A percentile compares a stretch with the other conserved stretches of the same genome.
Conservation (phyloP, 2,113 vertebrate genomes). For the Sinocyclocheilus anophthalmus region DNA sequence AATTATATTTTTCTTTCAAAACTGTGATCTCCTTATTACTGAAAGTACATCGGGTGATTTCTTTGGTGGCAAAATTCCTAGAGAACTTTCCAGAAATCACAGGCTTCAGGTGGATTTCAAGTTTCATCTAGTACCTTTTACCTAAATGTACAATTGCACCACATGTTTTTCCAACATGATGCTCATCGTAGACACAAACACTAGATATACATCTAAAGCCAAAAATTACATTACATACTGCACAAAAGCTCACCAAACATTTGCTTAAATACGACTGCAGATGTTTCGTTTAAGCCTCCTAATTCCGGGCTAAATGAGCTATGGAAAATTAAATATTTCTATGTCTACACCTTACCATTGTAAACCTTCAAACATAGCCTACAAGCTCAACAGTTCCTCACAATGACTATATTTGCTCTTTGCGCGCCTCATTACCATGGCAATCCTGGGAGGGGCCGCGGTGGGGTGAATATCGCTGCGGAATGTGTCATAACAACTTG, state of each 20-base stretch:
- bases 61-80: not conserved
- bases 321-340: constrained; percentile 57
- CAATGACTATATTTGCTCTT: constrained; percentile 42
- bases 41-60: not conserved
- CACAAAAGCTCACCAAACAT: constrained; percentile 62
- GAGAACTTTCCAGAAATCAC: not conserved
- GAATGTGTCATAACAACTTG: constrained; percentile 44
- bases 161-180: not conserved
- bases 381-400: constrained; percentile 49
- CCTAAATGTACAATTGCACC: not conserved
- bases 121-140: not conserved
- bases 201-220: constrained; percentile 50
- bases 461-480: not conserved
- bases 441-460: too few relatives aligned
- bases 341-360: constrained; percentile 61
- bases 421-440: constrained; percentile 18
- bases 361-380: constrained; percentile 55
- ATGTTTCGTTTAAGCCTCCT: constrained; percentile 62
- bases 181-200: constrained; percentile 47
- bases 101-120: not conserved
- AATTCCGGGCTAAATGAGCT: constrained; percentile 58
- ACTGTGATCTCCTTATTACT: not conserved
- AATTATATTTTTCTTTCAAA: constrained; percentile 12
- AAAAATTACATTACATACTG: constrained; percentile 35
- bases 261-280: constrained; percentile 61